A percentile compares a stretch with the other conserved stretches of the same genome.
Evolutionary conservation across 2,113 vertebrate genomes (phyloP).

Genomic region (Mormoops blainvillei): DNA sequence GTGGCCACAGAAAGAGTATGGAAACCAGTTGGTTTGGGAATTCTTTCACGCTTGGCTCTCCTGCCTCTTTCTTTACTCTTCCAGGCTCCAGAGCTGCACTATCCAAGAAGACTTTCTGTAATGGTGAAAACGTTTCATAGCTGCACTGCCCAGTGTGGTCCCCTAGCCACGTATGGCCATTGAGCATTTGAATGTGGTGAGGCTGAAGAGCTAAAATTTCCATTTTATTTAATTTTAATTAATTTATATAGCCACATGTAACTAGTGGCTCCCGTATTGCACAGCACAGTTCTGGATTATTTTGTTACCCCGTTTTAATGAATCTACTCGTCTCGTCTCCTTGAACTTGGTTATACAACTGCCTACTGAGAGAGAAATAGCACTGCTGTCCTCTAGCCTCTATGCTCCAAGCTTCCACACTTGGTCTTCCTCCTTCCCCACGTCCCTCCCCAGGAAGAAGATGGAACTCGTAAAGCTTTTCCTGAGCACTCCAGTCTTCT

Average conservation of each 20-base stretch:
- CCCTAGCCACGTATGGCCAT: not conserved
- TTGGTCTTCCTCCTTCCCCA: not conserved
- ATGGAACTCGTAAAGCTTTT: not conserved
- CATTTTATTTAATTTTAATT: not conserved
- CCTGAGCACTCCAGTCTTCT: not conserved
- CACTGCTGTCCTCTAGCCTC: not conserved
- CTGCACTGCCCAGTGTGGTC: not conserved
- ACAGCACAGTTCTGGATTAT: not conserved
- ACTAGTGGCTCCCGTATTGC: not conserved
- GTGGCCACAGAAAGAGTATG: not conserved
- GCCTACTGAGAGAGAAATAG: not conserved
- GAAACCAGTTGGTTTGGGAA: not conserved
- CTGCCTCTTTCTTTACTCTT: not conserved
- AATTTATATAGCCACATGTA: not conserved
- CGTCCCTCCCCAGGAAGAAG: not conserved
- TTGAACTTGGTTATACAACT: not conserved
- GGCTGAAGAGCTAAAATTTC: not conserved
- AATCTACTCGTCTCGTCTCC: not conserved
- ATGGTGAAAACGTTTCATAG: not conserved
- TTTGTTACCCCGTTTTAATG: not conserved
- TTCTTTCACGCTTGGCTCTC: not conserved
- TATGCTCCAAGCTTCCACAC: not conserved
- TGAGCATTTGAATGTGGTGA: not conserved
- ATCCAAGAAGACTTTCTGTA: not conserved
- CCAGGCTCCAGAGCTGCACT: not conserved